Evolutionary conservation across 2,797 vertebrate species (phyloP).

Genomic region (Odontamblyopus lacepedii): DNA sequence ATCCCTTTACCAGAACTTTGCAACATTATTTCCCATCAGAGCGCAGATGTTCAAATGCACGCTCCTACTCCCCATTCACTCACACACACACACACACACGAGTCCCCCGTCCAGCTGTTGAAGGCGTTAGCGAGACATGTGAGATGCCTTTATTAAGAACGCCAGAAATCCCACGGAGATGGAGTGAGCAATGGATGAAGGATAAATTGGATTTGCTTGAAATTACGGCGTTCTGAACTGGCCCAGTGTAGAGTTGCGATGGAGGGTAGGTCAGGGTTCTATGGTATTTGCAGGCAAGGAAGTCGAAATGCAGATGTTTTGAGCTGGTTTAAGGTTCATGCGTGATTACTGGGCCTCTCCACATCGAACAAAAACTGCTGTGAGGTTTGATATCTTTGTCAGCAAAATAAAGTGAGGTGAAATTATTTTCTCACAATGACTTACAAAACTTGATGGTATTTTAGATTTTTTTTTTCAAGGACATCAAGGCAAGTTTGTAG

Average conservation of each 20-base stretch:
- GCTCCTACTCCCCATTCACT: constrained; percentile 13
- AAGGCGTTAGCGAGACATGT: constrained; percentile 65
- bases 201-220: constrained; percentile 33
- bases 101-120: constrained; percentile 68
- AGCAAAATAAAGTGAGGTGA: too few species aligned
- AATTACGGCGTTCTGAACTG: background rate
- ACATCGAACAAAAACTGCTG: background rate
- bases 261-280: too few species aligned
- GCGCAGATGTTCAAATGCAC: constrained; percentile 62
- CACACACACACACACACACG: constrained; percentile 24
- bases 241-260: too few species aligned
- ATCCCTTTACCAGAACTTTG: constrained; percentile 38
- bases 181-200: constrained; percentile 52
- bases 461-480: too few species aligned
- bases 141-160: constrained; percentile 71
- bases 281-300: too few species aligned
- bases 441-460: background rate
- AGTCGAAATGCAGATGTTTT: background rate
- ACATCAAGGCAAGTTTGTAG: background rate
- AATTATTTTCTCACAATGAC: background rate
- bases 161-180: constrained; percentile 60
- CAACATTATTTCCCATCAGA: constrained; percentile 60
- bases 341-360: background rate
- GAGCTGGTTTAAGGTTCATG: background rate
- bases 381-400: background rate